phyloP scores from a whole-genome alignment of 2,797 vertebrate species.

The Cichlasoma orientale region DNA sequence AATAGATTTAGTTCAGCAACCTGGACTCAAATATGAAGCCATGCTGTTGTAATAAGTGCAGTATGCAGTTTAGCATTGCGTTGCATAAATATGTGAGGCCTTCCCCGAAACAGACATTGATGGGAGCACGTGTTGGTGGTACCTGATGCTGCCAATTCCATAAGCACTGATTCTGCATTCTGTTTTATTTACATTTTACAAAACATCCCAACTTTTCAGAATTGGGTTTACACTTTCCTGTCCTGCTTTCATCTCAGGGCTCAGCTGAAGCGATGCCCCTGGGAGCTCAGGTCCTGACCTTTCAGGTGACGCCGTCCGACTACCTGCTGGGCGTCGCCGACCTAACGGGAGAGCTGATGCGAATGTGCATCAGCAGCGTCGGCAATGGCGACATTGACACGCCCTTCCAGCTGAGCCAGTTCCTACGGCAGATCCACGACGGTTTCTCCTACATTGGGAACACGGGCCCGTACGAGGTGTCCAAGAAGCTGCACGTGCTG shows the following conservation, averaged over 20 bases:
- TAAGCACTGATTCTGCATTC: background rate
- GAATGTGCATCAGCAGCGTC: conserved; percentile 96
- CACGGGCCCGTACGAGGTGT: conserved; percentile 97
- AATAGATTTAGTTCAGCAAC: background rate
- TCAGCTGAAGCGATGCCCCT: conserved; percentile 24
- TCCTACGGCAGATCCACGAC: conserved; percentile 93
- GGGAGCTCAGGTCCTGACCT: conserved; percentile 78
- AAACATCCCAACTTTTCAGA: background rate
- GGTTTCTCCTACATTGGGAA: conserved; percentile 97
- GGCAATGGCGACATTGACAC: conserved; percentile 98
- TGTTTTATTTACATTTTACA: background rate
- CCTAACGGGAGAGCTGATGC: conserved; percentile 96
- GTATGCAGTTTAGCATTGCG: background rate
- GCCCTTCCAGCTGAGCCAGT: conserved; percentile 96
- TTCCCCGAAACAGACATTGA: background rate
- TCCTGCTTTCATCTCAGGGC: conserved; percentile 44
- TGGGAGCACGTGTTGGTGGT: background rate
- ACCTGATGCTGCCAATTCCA: no score
- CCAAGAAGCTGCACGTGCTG: conserved; percentile 94
- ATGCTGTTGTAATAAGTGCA: background rate
- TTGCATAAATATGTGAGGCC: background rate
- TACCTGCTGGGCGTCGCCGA: conserved; percentile 97
- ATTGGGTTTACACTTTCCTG: background rate
- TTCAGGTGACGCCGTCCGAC: conserved; percentile 93
- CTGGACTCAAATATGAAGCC: rapidly evolving